Conservation (phyloP, 2,113 vertebrate genomes). For the Calidris pygmaea region DNA sequence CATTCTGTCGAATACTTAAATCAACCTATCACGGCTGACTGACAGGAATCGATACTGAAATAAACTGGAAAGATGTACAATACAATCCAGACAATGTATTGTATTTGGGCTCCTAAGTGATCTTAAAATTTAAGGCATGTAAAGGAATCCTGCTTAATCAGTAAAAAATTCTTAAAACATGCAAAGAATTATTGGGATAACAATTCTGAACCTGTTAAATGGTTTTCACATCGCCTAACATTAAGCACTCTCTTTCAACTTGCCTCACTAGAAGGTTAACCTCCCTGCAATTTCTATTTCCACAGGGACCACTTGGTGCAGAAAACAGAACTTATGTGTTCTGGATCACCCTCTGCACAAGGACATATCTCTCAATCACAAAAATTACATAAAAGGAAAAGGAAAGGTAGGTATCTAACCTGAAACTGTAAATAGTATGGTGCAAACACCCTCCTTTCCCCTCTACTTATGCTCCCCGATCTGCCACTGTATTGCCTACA, state of each 20-base stretch:
- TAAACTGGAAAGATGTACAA: background rate
- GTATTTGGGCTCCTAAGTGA: background rate
- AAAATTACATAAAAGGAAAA: background rate
- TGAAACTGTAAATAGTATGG: background rate
- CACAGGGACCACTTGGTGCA: background rate
- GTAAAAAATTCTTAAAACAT: background rate
- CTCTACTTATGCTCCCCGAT: background rate
- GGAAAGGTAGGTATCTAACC: background rate
- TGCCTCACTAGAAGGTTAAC: background rate
- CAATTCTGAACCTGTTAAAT: background rate
- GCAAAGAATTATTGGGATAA: background rate
- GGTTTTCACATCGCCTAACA: background rate
- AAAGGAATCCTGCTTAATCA: background rate
- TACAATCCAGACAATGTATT: background rate
- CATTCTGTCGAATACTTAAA: background rate
- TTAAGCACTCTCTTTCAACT: background rate
- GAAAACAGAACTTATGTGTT: background rate
- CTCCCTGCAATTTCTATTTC: background rate
- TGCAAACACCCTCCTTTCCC: background rate
- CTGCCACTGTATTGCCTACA: background rate
- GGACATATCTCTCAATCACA: background rate
- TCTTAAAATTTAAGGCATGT: background rate
- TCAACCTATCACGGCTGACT: background rate
- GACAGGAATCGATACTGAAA: background rate
- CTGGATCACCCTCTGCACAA: background rate